Evolutionary conservation across 92 coral and sea anemone genomes (phyloP).

Genomic region (Parazoanthus darwini): DNA sequence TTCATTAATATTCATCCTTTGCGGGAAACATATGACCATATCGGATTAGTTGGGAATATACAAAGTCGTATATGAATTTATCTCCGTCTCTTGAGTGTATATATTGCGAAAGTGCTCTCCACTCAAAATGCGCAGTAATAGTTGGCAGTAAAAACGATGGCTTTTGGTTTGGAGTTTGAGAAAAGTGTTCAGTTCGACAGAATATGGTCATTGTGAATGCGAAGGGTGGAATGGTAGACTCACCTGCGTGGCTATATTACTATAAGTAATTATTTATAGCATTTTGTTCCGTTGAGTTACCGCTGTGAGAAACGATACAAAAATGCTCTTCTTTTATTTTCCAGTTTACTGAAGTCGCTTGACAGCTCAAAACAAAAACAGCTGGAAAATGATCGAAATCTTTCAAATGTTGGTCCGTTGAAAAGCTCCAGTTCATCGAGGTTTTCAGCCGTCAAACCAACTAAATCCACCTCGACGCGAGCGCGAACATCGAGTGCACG

Average conservation of each 20-base stretch:
- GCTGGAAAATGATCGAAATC: slow-evolving; percentile 87
- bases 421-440: slow-evolving; percentile 53
- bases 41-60: slow-evolving; percentile 10
- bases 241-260: slow-evolving; percentile 66
- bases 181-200: neutral
- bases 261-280: slow-evolving; percentile 57
- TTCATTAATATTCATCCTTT: slow-evolving; percentile 58
- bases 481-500: slow-evolving; percentile 70
- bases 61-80: neutral
- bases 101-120: neutral
- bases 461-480: slow-evolving; percentile 45
- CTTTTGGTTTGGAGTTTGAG: neutral
- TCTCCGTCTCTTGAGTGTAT: neutral
- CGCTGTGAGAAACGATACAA: neutral
- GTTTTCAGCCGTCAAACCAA: slow-evolving; percentile 52
- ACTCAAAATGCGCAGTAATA: neutral
- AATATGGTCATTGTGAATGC: slow-evolving; percentile 3
- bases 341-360: slow-evolving; percentile 74
- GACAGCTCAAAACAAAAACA: slow-evolving; percentile 94
- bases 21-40: slow-evolving; percentile 25
- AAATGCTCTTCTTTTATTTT: neutral
- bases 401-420: slow-evolving; percentile 58
- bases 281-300: slow-evolving; percentile 6
- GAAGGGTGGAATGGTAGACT: slow-evolving; percentile 8
- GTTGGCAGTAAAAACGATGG: neutral